These are phyloP conservation scores for Caenorhabditis sulstoni DNA, from an alignment of 2,888 invertebrate genomes.

Conservation along the genomic window DNA sequence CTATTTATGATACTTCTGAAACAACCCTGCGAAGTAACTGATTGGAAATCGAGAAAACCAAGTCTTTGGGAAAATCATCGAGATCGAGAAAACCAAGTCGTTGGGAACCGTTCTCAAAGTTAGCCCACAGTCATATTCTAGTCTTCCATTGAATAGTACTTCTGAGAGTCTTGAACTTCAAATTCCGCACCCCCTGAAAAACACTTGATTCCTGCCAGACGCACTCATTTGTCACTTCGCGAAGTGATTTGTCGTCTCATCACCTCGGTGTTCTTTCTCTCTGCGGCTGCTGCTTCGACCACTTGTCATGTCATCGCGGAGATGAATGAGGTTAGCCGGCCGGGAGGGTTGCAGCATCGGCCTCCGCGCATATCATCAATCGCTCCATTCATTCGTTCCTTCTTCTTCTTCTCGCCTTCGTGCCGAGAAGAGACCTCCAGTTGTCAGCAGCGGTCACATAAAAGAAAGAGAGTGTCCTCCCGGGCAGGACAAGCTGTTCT, in stretches of 20 bases:
- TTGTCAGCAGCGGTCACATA: constrained; percentile 56
- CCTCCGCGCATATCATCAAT: constrained; percentile 55
- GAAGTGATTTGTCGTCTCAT: constrained; percentile 31
- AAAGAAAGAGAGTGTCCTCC: constrained; percentile 33
- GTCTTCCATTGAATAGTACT: neutral
- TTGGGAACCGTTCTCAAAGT: neutral
- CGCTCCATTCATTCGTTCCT: constrained; percentile 36
- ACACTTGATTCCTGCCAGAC: constrained; percentile 4
- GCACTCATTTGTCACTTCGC: constrained; percentile 40
- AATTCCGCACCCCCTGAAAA: neutral
- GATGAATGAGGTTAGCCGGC: constrained; percentile 55
- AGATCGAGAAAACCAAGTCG: no score
- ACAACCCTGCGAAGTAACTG: no score
- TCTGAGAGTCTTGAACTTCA: no score
- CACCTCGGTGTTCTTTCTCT: constrained; percentile 30
- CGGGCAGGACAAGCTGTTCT: constrained; percentile 28
- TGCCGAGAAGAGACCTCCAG: constrained; percentile 46
- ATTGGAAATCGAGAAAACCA: no score
- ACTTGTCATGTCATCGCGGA: constrained; percentile 53
- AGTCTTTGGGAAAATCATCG: no score
- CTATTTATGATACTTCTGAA: no score
- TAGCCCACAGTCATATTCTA: constrained; percentile 1
- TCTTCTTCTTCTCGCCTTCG: constrained; percentile 49
- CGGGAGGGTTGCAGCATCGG: constrained; percentile 41
- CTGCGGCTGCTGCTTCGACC: constrained; percentile 31